Conservation (phyloP, 2,888 invertebrate genomes). For the Bellardia bayeri region DNA sequence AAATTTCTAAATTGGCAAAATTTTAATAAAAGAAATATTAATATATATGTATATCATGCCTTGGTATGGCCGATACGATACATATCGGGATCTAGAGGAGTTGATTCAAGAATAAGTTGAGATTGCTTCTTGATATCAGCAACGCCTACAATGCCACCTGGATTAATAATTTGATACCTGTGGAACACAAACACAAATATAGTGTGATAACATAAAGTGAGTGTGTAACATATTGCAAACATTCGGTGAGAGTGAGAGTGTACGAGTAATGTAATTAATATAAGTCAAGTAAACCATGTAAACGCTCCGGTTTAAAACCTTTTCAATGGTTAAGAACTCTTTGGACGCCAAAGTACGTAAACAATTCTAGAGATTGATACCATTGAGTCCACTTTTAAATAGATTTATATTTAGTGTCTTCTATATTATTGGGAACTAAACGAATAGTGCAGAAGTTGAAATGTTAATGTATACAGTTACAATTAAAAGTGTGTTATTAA, state of each 20-base stretch:
- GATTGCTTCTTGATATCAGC: slow-evolving; percentile 93
- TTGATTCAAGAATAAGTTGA: slow-evolving; percentile 91
- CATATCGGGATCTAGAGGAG: slow-evolving; percentile 94
- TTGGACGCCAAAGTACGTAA: too few relatives aligned
- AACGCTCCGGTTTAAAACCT: neutral
- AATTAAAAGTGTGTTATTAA: slow-evolving; percentile 11
- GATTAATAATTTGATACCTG: slow-evolving; percentile 99
- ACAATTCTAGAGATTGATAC: too few relatives aligned
- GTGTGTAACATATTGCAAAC: slow-evolving; percentile 66
- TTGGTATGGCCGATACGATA: slow-evolving; percentile 99
- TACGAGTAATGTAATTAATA: too few relatives aligned
- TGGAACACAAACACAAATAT: slow-evolving; percentile 73
- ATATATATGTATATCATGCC: slow-evolving; percentile 88
- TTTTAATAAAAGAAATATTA: neutral
- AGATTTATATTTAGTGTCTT: neutral
- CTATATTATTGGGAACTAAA: neutral
- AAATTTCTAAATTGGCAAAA: neutral
- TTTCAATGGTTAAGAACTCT: too few relatives aligned
- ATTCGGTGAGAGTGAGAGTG: slow-evolving; percentile 23
- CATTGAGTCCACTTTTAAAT: neutral
- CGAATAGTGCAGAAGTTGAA: slow-evolving; percentile 18
- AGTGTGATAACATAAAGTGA: slow-evolving; percentile 42
- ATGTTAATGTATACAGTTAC: slow-evolving; percentile 33
- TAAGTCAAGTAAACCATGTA: too few relatives aligned
- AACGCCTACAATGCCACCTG: slow-evolving; percentile 91